Base-by-base conservation (phyloP, 2,888 invertebrate genomes). In the Lymantria monacha region DNA sequence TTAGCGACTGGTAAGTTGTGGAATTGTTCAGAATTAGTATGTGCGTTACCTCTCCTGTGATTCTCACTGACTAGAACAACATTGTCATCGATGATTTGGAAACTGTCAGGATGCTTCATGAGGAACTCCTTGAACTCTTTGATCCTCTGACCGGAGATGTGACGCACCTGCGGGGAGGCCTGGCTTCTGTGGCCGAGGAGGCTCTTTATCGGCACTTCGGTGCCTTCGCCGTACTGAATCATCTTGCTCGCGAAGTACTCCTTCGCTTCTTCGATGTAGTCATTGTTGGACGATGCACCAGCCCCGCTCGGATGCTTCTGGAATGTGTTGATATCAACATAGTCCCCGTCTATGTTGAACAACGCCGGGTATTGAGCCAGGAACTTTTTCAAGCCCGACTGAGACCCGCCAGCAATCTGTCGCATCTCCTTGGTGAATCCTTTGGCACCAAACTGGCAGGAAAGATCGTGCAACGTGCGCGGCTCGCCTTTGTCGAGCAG, bases 361-460 rank as follows among this genome's bases (percentile, higher is more conserved):
- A 99, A 93, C 59, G 98, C 96, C 70, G 99, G 99, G 93, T 98
- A 99, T 85, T 98, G 98, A 51, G 95, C 93, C 76, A 99, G 94
- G 91, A 99, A 99, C 89, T 99, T 99, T 87, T 97, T 98, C 55
- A 99, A 93, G 51, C 99, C 97, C 72, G 97, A 97, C 89, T 99
- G 98, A 69, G 98, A 98, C 70, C 98, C 98, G 66, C 99, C 97
- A 73, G 96, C 97, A 69, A 97, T 97, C 87, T 97, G 97, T 71
- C 98, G 93, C 99, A 99, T 99, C 92, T 99, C 99, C 92, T 98
- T 97, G 22, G 99, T 98, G 90, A 99, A 99, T 69, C 98, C 99
- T 87, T 98, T 98, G 69, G 99, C 98, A 76, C 99, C 99, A 91
- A 99, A 99, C 91, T 99, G 98, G 88, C 99, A 99, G 83, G 98